Base-by-base conservation (phyloP, 2,113 vertebrate genomes). In the Protomyctophum bolini region DNA sequence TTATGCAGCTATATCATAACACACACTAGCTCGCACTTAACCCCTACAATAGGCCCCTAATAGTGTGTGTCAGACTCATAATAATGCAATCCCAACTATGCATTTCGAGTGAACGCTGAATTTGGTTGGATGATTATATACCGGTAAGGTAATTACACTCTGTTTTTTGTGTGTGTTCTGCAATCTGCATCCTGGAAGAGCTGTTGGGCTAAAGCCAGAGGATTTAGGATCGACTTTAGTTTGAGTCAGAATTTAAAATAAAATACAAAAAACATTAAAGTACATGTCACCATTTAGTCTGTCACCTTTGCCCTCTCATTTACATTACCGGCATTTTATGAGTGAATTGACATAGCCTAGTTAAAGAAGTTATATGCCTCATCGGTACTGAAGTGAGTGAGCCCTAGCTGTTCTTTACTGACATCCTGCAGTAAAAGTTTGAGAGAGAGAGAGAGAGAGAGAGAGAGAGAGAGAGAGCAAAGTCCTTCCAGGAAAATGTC, bases 91-190 rank as follows among this genome's bases (percentile, higher is more conserved):
- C 2, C 45, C n/a, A 41, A 54, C 66, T 55, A 10, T 49, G 78
- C 41, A 29, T 46, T 56, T 63, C 45, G 69, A 4, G 29, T 1
- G 33, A 6, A 2, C 52, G 51, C 60, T 72, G 51, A 11, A 54
- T 12, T 54, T 12, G 66, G 69, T 71, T 74, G 48, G 58, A 58
- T 28, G 80, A 49, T 88, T 88, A 86, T 58, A 72, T 88, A n/a
- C n/a, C n/a, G n/a, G n/a, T n/a, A n/a, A n/a, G n/a, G n/a, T n/a
- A 88, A 88, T 82, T 21, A 21, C 72, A 67, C 74, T 62, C 67
- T 74, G 71, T 66, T 79, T 56, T 57, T 77, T 86, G 21, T 21
- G 21, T 21, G 21, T 21, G 74, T 73, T 63, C 63, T 74, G 14
- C 79, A 21, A 72, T 63, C 63, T 74, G 14, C 79, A 21, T 78